A percentile compares a stretch with the other conserved stretches of the same genome.
Evolutionary conservation across 1,140 invertebrate genomes (phyloP).

Genomic region (Pollicipes pollicipes): DNA sequence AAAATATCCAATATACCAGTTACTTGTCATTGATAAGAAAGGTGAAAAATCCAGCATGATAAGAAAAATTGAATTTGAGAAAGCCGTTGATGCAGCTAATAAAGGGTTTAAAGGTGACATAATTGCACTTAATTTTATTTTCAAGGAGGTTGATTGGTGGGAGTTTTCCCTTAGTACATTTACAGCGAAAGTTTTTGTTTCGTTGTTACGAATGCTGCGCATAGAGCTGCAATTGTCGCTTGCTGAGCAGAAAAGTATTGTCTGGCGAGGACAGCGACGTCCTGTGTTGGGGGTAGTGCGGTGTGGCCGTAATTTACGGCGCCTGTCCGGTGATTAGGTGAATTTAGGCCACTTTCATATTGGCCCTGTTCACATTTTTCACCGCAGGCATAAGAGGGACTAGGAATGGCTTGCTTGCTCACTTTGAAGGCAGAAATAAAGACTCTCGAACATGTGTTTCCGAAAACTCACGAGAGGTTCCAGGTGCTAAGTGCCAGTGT

Average conservation of each 20-base stretch:
- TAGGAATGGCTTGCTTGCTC: constrained; percentile 82
- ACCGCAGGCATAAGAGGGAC: background rate
- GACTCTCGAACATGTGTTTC: constrained; percentile 82
- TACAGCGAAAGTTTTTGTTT: background rate
- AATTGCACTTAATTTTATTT: no score
- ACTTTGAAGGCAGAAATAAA: constrained; percentile 94
- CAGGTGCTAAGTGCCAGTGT: constrained; percentile 90
- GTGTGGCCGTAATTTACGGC: background rate
- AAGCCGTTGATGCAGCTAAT: no score
- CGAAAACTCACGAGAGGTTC: constrained; percentile 88
- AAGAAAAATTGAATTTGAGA: no score
- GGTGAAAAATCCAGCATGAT: no score
- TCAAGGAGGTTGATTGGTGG: no score
- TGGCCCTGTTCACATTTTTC: background rate
- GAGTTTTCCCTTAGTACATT: background rate
- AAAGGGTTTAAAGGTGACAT: no score
- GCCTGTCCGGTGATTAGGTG: background rate
- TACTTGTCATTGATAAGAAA: no score
- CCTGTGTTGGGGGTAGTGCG: background rate
- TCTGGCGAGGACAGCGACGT: background rate
- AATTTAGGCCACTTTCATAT: background rate
- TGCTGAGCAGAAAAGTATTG: background rate
- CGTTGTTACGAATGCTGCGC: background rate
- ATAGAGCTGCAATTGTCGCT: background rate
- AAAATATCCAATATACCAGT: no score